These are phyloP conservation scores for fruit fly (Drosophila melanogaster) DNA, from an alignment of 1,140 invertebrate genomes.

Conservation along the genomic window DNA sequence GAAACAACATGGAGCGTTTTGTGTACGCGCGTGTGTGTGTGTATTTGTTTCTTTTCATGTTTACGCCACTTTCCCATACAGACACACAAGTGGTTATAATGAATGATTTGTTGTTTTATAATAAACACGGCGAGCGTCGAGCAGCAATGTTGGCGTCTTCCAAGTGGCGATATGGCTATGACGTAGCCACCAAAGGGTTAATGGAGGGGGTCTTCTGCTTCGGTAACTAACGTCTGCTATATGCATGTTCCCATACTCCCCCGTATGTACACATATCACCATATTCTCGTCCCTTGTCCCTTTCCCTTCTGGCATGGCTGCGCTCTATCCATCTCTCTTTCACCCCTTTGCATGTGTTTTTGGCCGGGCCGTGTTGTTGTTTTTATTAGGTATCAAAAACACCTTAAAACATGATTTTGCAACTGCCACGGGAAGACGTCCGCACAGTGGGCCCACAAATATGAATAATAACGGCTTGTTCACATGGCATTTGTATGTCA, in stretches of 20 bases:
- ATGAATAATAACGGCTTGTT: slow-evolving; percentile 28
- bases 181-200: slow-evolving; percentile 61
- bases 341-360: slow-evolving; percentile 13
- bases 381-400: slow-evolving; percentile 84
- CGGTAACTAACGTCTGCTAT: slow-evolving; percentile 31
- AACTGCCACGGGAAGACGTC: slow-evolving; percentile 61
- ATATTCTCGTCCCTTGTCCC: slow-evolving; percentile 41
- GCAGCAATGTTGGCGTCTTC: slow-evolving; percentile 44
- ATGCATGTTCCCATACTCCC: slow-evolving; percentile 11
- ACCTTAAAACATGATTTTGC: slow-evolving; percentile 83
- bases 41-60: slow-evolving; percentile 74
- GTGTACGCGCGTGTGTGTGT: slow-evolving; percentile 1
- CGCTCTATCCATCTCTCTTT: slow-evolving; percentile 28
- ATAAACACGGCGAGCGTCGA: slow-evolving; percentile 73
- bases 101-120: slow-evolving; percentile 84
- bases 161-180: slow-evolving; percentile 52
- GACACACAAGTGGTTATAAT: slow-evolving; percentile 82
- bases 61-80: slow-evolving; percentile 80
- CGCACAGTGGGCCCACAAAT: slow-evolving; percentile 53
- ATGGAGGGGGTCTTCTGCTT: slow-evolving; percentile 12
- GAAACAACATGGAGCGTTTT: slow-evolving; percentile 39
- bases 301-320: slow-evolving; percentile 68
- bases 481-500: slow-evolving; percentile 42
- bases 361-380: slow-evolving; percentile 64
- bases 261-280: slow-evolving; percentile 13